Conservation (phyloP, 2,797 vertebrate species). For the Oreortyx pictus region DNA sequence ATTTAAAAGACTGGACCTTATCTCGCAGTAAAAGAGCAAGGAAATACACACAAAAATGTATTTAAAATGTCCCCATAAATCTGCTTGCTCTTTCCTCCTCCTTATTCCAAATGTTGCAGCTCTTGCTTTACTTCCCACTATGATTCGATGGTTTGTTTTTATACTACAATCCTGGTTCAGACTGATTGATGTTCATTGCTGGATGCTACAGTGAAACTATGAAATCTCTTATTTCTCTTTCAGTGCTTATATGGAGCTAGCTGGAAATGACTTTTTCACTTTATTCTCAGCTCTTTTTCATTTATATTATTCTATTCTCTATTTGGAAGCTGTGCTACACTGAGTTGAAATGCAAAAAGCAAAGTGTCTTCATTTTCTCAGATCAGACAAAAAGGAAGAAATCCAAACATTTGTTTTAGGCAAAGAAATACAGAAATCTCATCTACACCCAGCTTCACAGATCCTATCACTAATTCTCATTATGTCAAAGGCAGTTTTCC, state of each 20-base stretch:
- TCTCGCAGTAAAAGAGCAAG: not conserved
- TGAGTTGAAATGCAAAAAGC: slow-evolving; percentile 9
- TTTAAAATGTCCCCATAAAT: slow-evolving; percentile 15
- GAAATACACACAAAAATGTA: not conserved
- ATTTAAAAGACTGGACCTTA: not conserved
- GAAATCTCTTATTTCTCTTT: slow-evolving; percentile 48
- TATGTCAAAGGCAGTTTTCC: not conserved
- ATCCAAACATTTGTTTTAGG: slow-evolving; percentile 36
- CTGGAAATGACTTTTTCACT: slow-evolving; percentile 12
- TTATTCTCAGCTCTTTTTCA: slow-evolving; percentile 10
- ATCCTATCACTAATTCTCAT: not conserved
- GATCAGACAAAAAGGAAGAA: slow-evolving; percentile 29
- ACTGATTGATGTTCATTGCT: slow-evolving; percentile 35
- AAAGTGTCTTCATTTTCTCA: not conserved
- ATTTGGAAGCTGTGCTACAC: not conserved
- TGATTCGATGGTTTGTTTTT: slow-evolving; percentile 29
- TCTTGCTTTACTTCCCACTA: slow-evolving; percentile 24
- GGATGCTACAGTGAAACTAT: slow-evolving; percentile 25
- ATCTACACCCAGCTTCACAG: not conserved
- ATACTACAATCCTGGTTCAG: not conserved
- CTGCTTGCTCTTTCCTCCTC: not conserved
- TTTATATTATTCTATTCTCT: slow-evolving; percentile 25
- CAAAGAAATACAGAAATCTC: not conserved
- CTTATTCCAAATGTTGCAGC: not conserved
- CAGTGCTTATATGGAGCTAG: slow-evolving; percentile 16